Conservation (phyloP, 2,888 invertebrate genomes). For the Hydrotaea cyrtoneurina region DNA sequence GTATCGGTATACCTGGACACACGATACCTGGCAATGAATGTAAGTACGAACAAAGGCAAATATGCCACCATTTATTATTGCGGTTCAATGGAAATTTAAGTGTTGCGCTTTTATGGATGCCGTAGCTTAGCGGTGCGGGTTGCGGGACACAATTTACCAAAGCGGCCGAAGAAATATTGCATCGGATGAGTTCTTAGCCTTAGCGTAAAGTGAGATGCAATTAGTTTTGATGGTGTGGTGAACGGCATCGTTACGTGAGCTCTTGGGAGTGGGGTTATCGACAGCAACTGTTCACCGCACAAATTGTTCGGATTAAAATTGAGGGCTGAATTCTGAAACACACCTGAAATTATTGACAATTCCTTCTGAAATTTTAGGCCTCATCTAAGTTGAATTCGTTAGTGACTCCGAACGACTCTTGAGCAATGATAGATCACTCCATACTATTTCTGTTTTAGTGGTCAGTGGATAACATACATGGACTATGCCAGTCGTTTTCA, state of each 20-base stretch:
- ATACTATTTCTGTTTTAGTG: background rate
- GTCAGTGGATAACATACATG: background rate
- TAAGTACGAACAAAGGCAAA: conserved; percentile 82
- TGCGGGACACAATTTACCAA: background rate
- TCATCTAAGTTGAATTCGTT: too few species aligned
- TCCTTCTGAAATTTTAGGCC: too few species aligned
- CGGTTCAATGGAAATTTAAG: conserved; percentile 24
- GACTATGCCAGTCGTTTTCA: too few species aligned
- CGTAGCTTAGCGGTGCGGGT: background rate
- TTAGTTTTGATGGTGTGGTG: conserved; percentile 8
- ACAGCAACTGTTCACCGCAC: too few species aligned
- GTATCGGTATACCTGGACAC: conserved; percentile 84
- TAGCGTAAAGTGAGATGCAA: conserved; percentile 11
- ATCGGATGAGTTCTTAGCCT: conserved; percentile 16
- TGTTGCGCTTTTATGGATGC: conserved; percentile 19
- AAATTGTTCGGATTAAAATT: too few species aligned
- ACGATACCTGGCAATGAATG: conserved; percentile 90
- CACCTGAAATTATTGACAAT: too few species aligned
- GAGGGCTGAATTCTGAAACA: too few species aligned
- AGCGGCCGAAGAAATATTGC: conserved; percentile 9
- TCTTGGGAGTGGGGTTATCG: too few species aligned
- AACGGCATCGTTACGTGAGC: background rate
- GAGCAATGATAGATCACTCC: too few species aligned
- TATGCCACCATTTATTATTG: conserved; percentile 48
- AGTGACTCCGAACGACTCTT: too few species aligned